Evolutionary conservation across 2,797 vertebrate genomes (phyloP).

Genomic region (Catamblyrhynchus diadema): DNA sequence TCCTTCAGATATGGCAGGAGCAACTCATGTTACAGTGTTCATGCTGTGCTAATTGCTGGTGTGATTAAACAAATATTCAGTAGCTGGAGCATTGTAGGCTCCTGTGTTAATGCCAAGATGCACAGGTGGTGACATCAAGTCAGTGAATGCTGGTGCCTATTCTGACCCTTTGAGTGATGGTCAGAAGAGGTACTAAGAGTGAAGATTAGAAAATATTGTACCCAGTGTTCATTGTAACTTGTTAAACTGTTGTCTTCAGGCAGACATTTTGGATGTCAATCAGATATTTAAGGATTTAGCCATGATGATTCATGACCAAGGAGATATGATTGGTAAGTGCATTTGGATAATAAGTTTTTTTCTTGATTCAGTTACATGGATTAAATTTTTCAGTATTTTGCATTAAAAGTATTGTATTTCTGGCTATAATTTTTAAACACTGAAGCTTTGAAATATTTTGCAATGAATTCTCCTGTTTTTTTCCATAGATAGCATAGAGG

Average conservation of each 20-base stretch:
- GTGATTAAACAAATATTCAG: not conserved
- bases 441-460: not conserved
- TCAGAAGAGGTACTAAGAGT: not conserved
- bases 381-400: not conserved
- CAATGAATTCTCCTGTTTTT: not conserved
- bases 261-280: conserved; percentile 96
- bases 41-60: not conserved
- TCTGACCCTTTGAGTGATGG: not conserved
- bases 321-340: conserved; percentile 93
- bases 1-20: not conserved
- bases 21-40: not conserved
- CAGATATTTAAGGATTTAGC: conserved; percentile 98
- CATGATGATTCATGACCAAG: conserved; percentile 98
- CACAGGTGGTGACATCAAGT: not conserved
- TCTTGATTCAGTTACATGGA: not conserved
- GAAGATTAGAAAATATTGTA: not conserved
- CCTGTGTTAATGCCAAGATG: not conserved
- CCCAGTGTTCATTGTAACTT: not conserved
- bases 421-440: not conserved
- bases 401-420: not conserved
- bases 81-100: not conserved
- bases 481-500: conserved; percentile 92
- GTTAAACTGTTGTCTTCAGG: conserved; percentile 76
- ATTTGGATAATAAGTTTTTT: not conserved
- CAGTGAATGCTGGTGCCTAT: not conserved